Evolutionary conservation across 2,113 vertebrate species (phyloP).

Genomic region (Hyla sarda): DNA sequence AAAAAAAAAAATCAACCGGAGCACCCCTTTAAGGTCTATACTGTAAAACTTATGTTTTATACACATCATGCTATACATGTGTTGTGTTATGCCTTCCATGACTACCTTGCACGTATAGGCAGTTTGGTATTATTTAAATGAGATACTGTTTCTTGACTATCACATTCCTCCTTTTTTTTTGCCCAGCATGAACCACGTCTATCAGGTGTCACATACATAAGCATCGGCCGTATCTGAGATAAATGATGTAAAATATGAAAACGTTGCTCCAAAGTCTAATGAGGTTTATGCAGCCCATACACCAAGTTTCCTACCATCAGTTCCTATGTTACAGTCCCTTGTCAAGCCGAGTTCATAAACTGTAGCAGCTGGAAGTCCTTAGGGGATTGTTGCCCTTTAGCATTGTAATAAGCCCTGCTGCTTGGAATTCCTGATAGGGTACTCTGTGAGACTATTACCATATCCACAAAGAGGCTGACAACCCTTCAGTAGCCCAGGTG

Average conservation of each 20-base stretch:
- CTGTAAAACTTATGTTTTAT: no score
- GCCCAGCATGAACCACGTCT: background rate
- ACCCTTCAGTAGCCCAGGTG: constrained; percentile 71
- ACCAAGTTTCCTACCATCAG: constrained; percentile 38
- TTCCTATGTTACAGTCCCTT: constrained; percentile 64
- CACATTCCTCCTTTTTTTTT: background rate
- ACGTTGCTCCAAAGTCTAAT: constrained; percentile 51
- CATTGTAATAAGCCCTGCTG: constrained; percentile 81
- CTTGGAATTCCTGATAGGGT: constrained; percentile 77
- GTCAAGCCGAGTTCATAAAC: constrained; percentile 80
- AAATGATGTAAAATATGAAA: constrained; percentile 9
- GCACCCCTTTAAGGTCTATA: no score
- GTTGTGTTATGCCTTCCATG: no score
- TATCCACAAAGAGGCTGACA: constrained; percentile 67
- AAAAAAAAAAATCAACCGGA: no score
- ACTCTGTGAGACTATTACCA: constrained; percentile 79
- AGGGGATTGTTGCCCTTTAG: constrained; percentile 84
- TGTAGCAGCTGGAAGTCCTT: constrained; percentile 84
- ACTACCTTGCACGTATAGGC: background rate
- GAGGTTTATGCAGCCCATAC: background rate
- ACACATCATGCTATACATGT: background rate
- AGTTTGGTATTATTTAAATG: background rate
- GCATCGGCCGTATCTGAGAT: constrained; percentile 7
- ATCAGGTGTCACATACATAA: background rate
- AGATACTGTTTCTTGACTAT: background rate